A percentile compares a stretch with the other conserved stretches of the same genome.
Evolutionary conservation across 2,797 vertebrate genomes (phyloP).

Genomic region (Strix occidentalis): DNA sequence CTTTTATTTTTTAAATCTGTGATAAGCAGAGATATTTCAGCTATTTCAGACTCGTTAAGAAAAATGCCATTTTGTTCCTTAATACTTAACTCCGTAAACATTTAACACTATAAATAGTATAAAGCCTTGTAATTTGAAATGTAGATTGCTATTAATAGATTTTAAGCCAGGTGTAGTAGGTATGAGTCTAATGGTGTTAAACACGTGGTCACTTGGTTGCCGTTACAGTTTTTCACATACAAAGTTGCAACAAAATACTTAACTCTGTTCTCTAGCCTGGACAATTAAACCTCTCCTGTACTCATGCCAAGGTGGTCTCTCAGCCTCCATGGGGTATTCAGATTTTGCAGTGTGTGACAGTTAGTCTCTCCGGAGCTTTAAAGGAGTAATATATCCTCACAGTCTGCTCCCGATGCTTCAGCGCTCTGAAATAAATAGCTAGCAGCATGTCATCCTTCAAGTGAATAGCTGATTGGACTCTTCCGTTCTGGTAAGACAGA

Average conservation of each 20-base stretch:
- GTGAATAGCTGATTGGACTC: background rate
- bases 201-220: background rate
- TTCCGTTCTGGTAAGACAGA: background rate
- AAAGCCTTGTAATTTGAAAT: background rate
- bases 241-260: background rate
- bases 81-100: background rate
- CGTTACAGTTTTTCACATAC: background rate
- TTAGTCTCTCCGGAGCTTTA: background rate
- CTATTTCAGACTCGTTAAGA: background rate
- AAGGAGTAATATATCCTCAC: background rate
- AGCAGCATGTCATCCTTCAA: background rate
- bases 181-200: background rate
- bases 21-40: background rate
- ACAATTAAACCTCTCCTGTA: background rate
- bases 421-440: background rate
- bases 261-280: background rate
- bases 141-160: background rate
- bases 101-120: background rate
- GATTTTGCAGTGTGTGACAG: background rate
- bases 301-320: background rate
- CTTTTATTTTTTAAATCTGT: background rate
- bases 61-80: background rate
- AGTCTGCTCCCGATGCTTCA: background rate
- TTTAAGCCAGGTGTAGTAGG: background rate
- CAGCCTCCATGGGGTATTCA: background rate